Evolutionary conservation across 1,140 invertebrate genomes (phyloP).

Genomic region (Calliphora vicina): DNA sequence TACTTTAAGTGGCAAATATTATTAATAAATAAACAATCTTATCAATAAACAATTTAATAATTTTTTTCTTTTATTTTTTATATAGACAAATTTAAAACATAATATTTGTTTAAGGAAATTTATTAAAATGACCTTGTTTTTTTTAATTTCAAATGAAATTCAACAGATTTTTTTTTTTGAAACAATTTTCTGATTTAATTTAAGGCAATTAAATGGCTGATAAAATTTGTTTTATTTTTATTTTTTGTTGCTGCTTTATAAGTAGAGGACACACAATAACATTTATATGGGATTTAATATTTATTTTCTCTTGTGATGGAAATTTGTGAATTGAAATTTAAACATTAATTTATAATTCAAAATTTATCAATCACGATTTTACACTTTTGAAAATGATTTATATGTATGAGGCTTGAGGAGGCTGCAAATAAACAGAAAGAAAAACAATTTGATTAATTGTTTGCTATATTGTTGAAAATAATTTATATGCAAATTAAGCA

Average conservation of each 20-base stretch:
- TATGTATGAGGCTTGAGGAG: not conserved
- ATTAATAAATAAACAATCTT: not conserved
- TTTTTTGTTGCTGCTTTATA: not conserved
- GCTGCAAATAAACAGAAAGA: not conserved
- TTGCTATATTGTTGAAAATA: not conserved
- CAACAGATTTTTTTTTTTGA: not conserved
- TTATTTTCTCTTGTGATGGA: not conserved
- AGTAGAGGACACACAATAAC: not conserved
- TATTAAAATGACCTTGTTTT: constrained; percentile 31
- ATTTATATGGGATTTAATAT: not conserved
- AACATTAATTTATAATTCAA: not conserved
- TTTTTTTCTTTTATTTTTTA: not conserved
- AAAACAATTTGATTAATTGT: not conserved
- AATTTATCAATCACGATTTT: not conserved
- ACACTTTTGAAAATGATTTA: not conserved
- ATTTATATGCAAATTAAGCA: not conserved
- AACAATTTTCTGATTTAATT: not conserved
- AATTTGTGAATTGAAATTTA: not conserved
- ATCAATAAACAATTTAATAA: not conserved
- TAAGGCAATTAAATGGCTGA: not conserved
- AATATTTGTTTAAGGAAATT: not conserved
- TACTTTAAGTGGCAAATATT: not conserved
- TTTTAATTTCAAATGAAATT: not conserved
- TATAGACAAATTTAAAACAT: not conserved
- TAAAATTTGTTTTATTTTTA: not conserved